Base-by-base conservation (phyloP, 2,113 vertebrate genomes). In the Chionomys nivalis region DNA sequence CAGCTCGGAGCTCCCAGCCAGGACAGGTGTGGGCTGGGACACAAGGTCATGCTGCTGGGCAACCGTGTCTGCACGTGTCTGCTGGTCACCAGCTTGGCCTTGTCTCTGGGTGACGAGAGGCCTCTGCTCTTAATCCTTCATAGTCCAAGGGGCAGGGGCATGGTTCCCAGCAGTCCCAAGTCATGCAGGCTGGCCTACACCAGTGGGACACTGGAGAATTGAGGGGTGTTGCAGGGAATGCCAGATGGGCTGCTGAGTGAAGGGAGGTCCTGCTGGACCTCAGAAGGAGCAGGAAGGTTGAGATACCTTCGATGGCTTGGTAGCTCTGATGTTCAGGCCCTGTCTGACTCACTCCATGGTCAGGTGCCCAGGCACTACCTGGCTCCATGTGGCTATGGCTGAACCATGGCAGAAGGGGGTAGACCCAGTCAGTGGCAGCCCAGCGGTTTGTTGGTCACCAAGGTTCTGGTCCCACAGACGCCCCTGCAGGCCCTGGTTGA, bases 401-500 rank as follows among this genome's bases (percentile, higher is more conserved):
- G 72, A 63, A 65, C 44, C 28, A 16, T 44, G 39, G 65, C 72
- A 39, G 42, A 49, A 90, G 8, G n/a, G 49, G 73, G 58, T 13
- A 72, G 19, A 65, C 31, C 36, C 58, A 42, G 49, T 28, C 14
- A 3, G 78, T 1, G n/a, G 85, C 9, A 17, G 33, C 36, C 0
- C 26, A 24, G 58, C 6, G 87, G 55, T 58, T 21, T 3, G 3
- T 61, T 2, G 31, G 19, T 14, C 47, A 13, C 36, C 33, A n/a
- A 42, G 78, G 6, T 3, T 0, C 0, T 73, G 9, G 10, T 16
- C 0, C 2, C 42, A 36, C 17, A 16, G 1, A 0, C 3, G 31
- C 19, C 12, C 49, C 36, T 1, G 6, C 2, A 12, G 0, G 0
- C 88, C 0, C 70, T 6, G 12, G 55, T 58, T 77, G 36, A 13